These are phyloP conservation scores for Ranitomeya variabilis DNA, from an alignment of 2,113 vertebrate species.

Conservation along the genomic window DNA sequence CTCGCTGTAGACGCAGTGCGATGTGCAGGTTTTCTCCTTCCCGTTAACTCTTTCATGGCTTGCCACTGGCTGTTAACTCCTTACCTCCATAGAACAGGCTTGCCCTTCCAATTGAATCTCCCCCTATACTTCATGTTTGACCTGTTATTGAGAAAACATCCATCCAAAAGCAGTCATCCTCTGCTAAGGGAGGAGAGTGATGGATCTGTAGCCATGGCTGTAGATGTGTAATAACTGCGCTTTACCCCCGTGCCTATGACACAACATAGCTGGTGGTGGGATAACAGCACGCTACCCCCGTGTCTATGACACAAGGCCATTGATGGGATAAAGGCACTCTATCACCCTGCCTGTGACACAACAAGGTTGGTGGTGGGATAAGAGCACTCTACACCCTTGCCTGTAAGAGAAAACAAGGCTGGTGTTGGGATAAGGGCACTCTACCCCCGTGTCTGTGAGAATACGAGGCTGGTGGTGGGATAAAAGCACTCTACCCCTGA, in stretches of 20 bases:
- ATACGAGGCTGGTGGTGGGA: no score
- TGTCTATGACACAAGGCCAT: neutral
- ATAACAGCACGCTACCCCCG: neutral
- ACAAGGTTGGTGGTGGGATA: no score
- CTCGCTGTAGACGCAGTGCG: neutral
- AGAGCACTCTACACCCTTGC: no score
- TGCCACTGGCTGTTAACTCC: neutral
- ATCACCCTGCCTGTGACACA: no score
- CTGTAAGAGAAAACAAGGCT: no score
- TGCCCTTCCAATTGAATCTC: neutral
- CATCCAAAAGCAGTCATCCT: neutral
- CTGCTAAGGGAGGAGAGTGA: neutral
- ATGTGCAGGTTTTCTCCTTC: neutral
- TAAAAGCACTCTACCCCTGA: no score
- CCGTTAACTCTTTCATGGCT: slow-evolving; percentile 15
- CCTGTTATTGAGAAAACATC: neutral
- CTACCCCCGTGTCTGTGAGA: no score
- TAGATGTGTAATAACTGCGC: no score
- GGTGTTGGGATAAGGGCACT: no score
- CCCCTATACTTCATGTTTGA: neutral
- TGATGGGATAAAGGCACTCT: no score
- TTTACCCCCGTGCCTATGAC: neutral
- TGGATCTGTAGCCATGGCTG: neutral
- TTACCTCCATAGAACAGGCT: neutral
- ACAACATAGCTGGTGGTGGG: neutral